These are phyloP conservation scores for Autographa pulchrina DNA, from an alignment of 2,888 invertebrate species.

Conservation along the genomic window DNA sequence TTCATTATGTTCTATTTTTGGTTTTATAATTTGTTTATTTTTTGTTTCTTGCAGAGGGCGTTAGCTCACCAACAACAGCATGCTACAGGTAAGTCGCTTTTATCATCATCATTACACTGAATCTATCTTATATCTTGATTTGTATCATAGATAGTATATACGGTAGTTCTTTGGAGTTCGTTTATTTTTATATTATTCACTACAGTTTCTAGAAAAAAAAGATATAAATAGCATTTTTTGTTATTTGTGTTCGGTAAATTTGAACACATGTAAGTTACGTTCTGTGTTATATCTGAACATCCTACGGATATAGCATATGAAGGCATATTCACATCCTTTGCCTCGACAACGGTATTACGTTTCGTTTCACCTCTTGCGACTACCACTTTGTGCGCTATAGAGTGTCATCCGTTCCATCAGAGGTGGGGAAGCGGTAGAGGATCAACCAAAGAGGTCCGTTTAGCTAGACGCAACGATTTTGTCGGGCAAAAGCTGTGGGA, in stretches of 20 bases:
- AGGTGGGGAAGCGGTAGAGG: no score
- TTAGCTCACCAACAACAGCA: conserved; percentile 91
- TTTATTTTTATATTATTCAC: no score
- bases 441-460: no score
- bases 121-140: neutral
- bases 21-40: conserved; percentile 64
- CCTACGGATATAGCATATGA: neutral
- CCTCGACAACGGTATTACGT: neutral
- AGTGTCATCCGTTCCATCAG: no score
- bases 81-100: conserved; percentile 88
- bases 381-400: neutral
- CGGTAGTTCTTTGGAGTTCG: no score
- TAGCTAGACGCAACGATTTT: no score
- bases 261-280: neutral
- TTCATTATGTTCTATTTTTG: conserved; percentile 25
- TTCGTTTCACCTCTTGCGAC: neutral
- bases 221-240: no score
- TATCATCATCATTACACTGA: conserved; percentile 5
- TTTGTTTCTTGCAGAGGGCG: conserved; percentile 91
- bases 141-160: no score
- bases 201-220: neutral
- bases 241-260: no score
- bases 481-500: no score
- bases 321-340: neutral
- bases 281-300: neutral